Evolutionary conservation across 2,888 invertebrate genomes (phyloP), one percentile per base, ranked within the genome.

Genomic region (Drosophila affinis): DNA sequence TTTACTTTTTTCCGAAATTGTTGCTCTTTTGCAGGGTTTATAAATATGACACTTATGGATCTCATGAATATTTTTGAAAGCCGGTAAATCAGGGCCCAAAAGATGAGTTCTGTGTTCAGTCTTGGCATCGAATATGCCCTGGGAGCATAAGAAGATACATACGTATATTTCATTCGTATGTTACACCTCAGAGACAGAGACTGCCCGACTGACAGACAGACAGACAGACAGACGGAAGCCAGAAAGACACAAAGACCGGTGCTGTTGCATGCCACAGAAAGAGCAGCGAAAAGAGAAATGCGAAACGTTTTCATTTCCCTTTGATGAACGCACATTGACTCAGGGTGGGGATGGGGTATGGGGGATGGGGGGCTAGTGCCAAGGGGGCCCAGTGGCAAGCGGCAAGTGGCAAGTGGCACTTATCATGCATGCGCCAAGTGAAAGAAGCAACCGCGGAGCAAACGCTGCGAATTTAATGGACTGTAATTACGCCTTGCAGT

Each of bases 341-440:
- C 5, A 39, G 14, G 39, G 2, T 34, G 34, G 34, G 14, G 4
- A 34, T 34, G 34, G 14, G 12, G 14, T 2, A 2, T 2, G 2
- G 2, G 14, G 39, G 39, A 32, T 32, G 34, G 34, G 32, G 18
- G 32, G 10, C 32, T 3, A 32, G 34, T 39, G 14, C 39, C 34
- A 12, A 27, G 60, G n/a, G 14, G 61, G 24, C 12, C 12, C 18
- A 39, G 34, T 24, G 24, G 65, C 45, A 47, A 46, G 53, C 79
- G 69, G 63, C 81, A 84, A 81, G 79, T 75, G 78, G 87, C 85
- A 87, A 81, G 79, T 75, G 78, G 87, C 85, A 87, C 87, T 84
- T 85, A 81, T 77, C 85, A 76, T 76, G 71, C 78, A 77, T 84
- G 74, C 77, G 75, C 76, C 87, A 79, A 85, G 83, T 82, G 79